Conservation (phyloP, 2,888 invertebrate genomes). For the Cheilosia soror region DNA sequence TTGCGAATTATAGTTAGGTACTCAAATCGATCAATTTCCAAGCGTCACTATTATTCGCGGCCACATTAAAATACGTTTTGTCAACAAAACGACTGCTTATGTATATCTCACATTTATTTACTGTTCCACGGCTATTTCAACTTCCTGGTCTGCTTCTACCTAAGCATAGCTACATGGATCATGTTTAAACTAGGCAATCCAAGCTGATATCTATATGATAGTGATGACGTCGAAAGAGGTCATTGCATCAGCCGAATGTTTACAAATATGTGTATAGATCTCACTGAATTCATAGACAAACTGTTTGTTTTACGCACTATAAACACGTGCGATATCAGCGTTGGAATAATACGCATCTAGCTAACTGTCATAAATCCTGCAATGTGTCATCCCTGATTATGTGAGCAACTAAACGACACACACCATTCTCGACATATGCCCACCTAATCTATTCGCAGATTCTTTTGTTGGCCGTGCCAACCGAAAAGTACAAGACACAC, state of each 20-base stretch:
- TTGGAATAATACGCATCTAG: neutral
- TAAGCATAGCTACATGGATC: too few species aligned
- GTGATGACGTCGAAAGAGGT: slow-evolving; percentile 35
- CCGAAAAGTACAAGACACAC: slow-evolving; percentile 5
- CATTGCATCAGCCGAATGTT: slow-evolving; percentile 65
- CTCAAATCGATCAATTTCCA: too few species aligned
- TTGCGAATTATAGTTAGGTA: too few species aligned
- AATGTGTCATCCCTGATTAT: neutral
- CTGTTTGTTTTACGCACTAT: neutral
- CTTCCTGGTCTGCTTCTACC: too few species aligned
- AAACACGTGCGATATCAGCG: neutral
- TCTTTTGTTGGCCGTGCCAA: slow-evolving; percentile 3
- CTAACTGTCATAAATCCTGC: neutral
- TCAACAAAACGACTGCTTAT: too few species aligned
- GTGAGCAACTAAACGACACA: neutral
- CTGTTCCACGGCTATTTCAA: too few species aligned
- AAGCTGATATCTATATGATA: too few species aligned
- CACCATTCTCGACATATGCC: neutral
- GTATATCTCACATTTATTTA: too few species aligned
- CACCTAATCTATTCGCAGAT: neutral
- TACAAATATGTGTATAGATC: slow-evolving; percentile 31
- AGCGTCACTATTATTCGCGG: too few species aligned
- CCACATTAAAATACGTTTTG: too few species aligned
- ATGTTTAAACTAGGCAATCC: neutral
- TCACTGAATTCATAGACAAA: slow-evolving; percentile 26